phyloP scores from a whole-genome alignment of 2,888 invertebrate genomes.

The Endotricha flammealis region DNA sequence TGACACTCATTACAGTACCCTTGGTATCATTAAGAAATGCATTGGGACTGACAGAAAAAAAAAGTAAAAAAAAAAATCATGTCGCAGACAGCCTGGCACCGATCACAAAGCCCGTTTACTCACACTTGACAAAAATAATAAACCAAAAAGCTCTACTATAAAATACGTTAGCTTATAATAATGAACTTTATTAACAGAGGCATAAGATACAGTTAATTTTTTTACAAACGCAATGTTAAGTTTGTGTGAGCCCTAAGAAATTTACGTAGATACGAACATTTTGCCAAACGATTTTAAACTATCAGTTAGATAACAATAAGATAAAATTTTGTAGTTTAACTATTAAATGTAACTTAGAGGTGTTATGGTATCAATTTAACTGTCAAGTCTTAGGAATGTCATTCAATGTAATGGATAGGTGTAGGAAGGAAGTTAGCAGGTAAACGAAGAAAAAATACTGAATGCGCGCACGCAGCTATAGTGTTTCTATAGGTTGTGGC shows the following conservation, averaged over 20 bases:
- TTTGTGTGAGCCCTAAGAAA: constrained; percentile 15
- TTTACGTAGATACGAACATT: constrained; percentile 16
- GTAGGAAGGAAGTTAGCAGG: constrained; percentile 76
- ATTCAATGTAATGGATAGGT: constrained; percentile 68
- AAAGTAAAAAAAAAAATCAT: constrained; percentile 36
- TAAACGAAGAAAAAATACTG: constrained; percentile 52
- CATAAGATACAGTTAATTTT: constrained; percentile 2
- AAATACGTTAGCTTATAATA: neutral
- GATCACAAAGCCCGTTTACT: constrained; percentile 48
- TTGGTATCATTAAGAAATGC: constrained; percentile 20
- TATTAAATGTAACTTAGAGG: constrained; percentile 31
- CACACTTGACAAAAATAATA: constrained; percentile 37
- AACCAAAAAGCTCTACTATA: constrained; percentile 6
- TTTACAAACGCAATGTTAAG: constrained; percentile 13
- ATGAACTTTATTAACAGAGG: constrained; percentile 12
- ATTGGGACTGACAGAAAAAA: constrained; percentile 26
- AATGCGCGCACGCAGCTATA: constrained; percentile 48
- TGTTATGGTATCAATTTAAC: constrained; percentile 61
- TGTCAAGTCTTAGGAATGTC: constrained; percentile 67
- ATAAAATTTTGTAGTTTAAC: constrained; percentile 18
- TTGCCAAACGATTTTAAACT: constrained; percentile 1
- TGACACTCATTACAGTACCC: constrained; percentile 18
- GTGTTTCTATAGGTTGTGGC: constrained; percentile 10
- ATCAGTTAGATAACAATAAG: constrained; percentile 4
- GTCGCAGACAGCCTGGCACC: constrained; percentile 69